Evolutionary conservation across 2,113 vertebrate species (phyloP).

Genomic region (Taxidea taxus): DNA sequence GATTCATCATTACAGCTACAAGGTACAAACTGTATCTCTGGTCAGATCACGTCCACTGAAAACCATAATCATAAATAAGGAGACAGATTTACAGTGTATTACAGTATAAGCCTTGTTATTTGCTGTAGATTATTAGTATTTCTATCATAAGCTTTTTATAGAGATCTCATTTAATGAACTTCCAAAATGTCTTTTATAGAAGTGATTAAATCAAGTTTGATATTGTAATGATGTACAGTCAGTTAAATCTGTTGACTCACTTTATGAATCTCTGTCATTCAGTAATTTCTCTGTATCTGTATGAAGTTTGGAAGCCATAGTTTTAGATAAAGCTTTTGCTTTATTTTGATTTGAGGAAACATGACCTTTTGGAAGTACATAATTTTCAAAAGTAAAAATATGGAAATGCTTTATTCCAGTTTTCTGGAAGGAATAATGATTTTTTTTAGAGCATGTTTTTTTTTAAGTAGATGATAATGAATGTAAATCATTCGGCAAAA

Average conservation of each 20-base stretch:
- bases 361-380: constrained; percentile 71
- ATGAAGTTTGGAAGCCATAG: constrained; percentile 6
- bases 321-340: constrained; percentile 41
- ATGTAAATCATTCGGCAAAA: constrained; percentile 83
- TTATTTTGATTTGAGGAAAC: constrained; percentile 65
- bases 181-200: neutral
- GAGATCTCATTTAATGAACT: neutral
- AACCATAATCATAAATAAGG: neutral
- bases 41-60: neutral
- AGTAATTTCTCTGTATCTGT: neutral
- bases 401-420: constrained; percentile 76
- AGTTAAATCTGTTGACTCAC: constrained; percentile 19
- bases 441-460: constrained; percentile 72
- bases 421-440: constrained; percentile 79
- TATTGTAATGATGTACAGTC: constrained; percentile 10
- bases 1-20: neutral
- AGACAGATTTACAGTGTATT: neutral
- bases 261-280: neutral
- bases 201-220: neutral
- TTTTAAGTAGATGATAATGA: constrained; percentile 85
- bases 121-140: neutral
- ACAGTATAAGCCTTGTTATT: neutral
- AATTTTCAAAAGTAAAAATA: constrained; percentile 71
- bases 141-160: neutral
- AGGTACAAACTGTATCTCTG: neutral